A percentile compares a stretch with the other conserved stretches of the same genome.
Evolutionary conservation across 2,888 invertebrate species (phyloP).

Genomic region (Thalpophila matura): DNA sequence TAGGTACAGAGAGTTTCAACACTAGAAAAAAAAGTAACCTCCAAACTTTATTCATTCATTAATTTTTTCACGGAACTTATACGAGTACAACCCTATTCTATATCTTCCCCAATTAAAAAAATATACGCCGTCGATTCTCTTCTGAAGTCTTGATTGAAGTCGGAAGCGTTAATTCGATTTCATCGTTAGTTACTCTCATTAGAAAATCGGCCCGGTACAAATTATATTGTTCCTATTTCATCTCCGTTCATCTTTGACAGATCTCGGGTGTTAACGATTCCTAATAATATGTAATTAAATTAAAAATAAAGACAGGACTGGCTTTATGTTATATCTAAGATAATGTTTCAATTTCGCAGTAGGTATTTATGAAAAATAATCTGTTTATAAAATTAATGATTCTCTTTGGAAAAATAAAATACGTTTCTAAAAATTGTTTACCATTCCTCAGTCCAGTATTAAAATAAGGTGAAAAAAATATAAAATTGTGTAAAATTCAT

Average conservation of each 20-base stretch:
- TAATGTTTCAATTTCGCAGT: constrained; percentile 11
- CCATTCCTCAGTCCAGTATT: constrained; percentile 85
- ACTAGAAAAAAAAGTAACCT: too few species aligned
- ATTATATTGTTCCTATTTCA: constrained; percentile 60
- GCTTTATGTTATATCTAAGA: constrained; percentile 28
- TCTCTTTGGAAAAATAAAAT: constrained; percentile 7
- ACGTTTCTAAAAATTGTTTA: constrained; percentile 64
- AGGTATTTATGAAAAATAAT: constrained; percentile 10
- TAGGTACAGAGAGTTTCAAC: neutral
- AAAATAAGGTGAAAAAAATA: constrained; percentile 65
- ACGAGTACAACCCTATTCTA: constrained; percentile 2
- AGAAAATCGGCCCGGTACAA: constrained; percentile 56
- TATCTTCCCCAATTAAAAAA: constrained; percentile 5
- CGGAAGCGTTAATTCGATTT: neutral
- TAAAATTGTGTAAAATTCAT: constrained; percentile 65
- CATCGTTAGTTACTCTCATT: constrained; percentile 1
- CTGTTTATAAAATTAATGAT: neutral
- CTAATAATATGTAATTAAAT: constrained; percentile 63
- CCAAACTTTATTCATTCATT: too few species aligned
- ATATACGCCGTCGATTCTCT: constrained; percentile 22
- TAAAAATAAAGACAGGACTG: constrained; percentile 62
- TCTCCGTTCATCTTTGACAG: constrained; percentile 57
- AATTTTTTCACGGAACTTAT: constrained; percentile 6
- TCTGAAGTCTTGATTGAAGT: constrained; percentile 2
- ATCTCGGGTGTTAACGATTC: constrained; percentile 68